Evolutionary conservation across 35 echinoderm and acorn worm genomes (phyloP).

Genomic region (Apostichopus japonicus): DNA sequence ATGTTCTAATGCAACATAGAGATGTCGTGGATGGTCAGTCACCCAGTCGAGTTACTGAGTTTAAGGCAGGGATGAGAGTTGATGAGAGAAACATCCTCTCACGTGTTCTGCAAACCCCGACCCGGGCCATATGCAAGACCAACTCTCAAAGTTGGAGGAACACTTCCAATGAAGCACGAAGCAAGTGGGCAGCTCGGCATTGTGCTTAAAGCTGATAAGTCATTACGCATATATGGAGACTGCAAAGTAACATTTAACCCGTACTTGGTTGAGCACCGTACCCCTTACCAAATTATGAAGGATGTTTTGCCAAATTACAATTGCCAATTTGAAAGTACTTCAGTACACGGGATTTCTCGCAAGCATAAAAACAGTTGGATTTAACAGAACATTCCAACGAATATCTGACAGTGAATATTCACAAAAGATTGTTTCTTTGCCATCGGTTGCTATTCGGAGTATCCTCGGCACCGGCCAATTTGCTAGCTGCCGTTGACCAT

Average conservation of each 20-base stretch:
- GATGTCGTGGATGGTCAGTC: neutral
- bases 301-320: slow-evolving; percentile 38
- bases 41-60: neutral
- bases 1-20: neutral
- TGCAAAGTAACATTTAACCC: slow-evolving; percentile 52
- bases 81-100: neutral
- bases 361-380: slow-evolving; percentile 51
- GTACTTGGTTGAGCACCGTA: slow-evolving; percentile 45
- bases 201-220: slow-evolving; percentile 32
- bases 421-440: slow-evolving; percentile 62
- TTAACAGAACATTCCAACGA: slow-evolving; percentile 48
- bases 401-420: slow-evolving; percentile 46
- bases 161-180: no score
- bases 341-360: slow-evolving; percentile 31
- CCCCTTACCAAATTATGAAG: slow-evolving; percentile 58
- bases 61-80: neutral
- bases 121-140: neutral
- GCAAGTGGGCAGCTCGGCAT: no score
- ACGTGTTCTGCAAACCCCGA: neutral
- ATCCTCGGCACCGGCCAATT: neutral
- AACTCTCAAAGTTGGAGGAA: no score
- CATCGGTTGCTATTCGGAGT: slow-evolving; percentile 63
- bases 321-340: slow-evolving; percentile 48
- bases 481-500: no score
- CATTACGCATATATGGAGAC: slow-evolving; percentile 64